phyloP scores from a whole-genome alignment of 2,888 invertebrate genomes.

The Thereva nobilitata region DNA sequence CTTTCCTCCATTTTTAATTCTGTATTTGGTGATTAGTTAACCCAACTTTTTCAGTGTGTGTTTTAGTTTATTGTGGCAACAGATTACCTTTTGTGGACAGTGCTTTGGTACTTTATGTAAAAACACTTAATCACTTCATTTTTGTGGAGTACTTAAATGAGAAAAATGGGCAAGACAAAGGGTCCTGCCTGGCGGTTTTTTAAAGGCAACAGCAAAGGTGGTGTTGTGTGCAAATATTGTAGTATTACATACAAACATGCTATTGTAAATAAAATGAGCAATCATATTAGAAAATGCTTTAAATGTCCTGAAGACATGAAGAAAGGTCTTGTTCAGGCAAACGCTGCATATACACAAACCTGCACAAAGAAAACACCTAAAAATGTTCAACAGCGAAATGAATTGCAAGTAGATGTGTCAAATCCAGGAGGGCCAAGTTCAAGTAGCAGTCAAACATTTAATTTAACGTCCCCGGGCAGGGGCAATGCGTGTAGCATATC shows the following conservation, averaged over 20 bases:
- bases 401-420: not conserved
- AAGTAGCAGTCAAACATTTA: not conserved
- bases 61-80: not conserved
- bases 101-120: not conserved
- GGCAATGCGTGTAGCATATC: not conserved
- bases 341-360: not conserved
- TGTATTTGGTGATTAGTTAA: not conserved
- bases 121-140: not conserved
- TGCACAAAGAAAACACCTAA: not conserved
- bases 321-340: not conserved
- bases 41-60: not conserved
- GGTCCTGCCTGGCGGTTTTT: not conserved
- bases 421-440: not conserved
- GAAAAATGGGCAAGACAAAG: conserved; percentile 2
- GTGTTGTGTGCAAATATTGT: not conserved
- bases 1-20: not conserved
- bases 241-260: not conserved
- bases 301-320: conserved; percentile 3
- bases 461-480: not conserved
- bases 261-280: not conserved
- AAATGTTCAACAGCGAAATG: not conserved
- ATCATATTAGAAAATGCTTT: conserved; percentile 2
- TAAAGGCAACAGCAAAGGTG: not conserved
- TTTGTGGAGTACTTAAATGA: too few relatives aligned
- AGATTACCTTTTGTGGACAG: not conserved